Evolutionary conservation across 2,888 invertebrate genomes (phyloP).

Genomic region (Drosophila infuscata): DNA sequence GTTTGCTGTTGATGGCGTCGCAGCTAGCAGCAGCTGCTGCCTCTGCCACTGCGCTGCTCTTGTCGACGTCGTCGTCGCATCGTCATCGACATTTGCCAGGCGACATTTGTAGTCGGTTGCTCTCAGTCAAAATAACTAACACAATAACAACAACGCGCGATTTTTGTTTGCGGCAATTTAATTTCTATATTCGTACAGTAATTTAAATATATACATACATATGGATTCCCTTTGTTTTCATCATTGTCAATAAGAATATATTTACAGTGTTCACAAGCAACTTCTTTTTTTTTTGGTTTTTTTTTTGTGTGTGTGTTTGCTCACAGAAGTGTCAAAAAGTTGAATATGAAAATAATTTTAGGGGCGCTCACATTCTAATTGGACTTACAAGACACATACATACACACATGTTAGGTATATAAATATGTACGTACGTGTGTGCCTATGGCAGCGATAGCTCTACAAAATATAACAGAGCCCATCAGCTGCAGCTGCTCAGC

Average conservation of each 20-base stretch:
- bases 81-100: slow-evolving; percentile 54
- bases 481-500: slow-evolving; percentile 50
- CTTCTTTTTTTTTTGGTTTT: slow-evolving; percentile 6
- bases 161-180: slow-evolving; percentile 47
- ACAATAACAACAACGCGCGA: slow-evolving; percentile 52
- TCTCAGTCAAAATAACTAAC: slow-evolving; percentile 59
- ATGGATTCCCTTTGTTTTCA: slow-evolving; percentile 9
- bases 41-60: slow-evolving; percentile 26
- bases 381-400: slow-evolving; percentile 7
- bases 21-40: slow-evolving; percentile 32
- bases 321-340: slow-evolving; percentile 5
- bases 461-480: slow-evolving; percentile 42
- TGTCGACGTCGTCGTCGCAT: slow-evolving; percentile 27
- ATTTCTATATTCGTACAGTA: slow-evolving; percentile 29
- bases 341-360: slow-evolving; percentile 29
- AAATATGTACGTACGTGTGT: not conserved
- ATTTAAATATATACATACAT: not conserved
- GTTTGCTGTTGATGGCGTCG: slow-evolving; percentile 32
- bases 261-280: slow-evolving; percentile 38
- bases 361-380: slow-evolving; percentile 30
- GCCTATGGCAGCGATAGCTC: slow-evolving; percentile 22
- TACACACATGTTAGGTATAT: slow-evolving; percentile 2
- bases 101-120: slow-evolving; percentile 57
- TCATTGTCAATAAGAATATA: slow-evolving; percentile 30
- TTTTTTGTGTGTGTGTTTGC: slow-evolving; percentile 13